These are phyloP conservation scores for Amphipoea lucens DNA, from an alignment of 2,888 invertebrate genomes.

Conservation along the genomic window DNA sequence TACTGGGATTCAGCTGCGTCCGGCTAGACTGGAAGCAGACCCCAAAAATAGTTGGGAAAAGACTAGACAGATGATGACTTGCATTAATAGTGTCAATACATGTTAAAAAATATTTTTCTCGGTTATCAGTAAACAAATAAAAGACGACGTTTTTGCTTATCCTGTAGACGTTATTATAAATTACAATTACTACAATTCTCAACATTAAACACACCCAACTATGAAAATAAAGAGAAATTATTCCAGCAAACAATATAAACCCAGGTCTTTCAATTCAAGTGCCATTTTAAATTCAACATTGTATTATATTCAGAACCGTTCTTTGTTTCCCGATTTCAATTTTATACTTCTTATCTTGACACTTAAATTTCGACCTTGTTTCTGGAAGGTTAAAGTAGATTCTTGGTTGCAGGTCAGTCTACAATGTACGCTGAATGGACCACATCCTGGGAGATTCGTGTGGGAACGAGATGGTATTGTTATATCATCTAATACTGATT, in stretches of 20 bases:
- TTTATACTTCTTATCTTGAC: conserved; percentile 28
- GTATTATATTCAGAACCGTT: conserved; percentile 55
- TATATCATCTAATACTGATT: conserved; percentile 87
- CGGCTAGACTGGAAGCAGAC: too few relatives aligned
- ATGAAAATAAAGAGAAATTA: conserved; percentile 41
- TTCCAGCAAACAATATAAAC: conserved; percentile 55
- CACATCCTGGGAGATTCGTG: conserved; percentile 84
- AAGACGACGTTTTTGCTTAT: not conserved
- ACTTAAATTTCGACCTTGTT: conserved; percentile 39
- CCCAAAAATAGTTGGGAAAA: too few relatives aligned
- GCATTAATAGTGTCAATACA: not conserved
- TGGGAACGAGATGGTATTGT: conserved; percentile 88
- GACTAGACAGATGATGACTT: not conserved
- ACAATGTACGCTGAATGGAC: conserved; percentile 85
- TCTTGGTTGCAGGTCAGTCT: conserved; percentile 79
- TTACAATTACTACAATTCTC: not conserved
- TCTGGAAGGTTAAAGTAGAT: conserved; percentile 42
- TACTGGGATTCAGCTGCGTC: too few relatives aligned
- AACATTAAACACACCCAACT: conserved; percentile 13
- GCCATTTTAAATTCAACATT: conserved; percentile 66
- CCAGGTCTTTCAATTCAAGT: conserved; percentile 55
- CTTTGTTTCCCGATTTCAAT: conserved; percentile 65
- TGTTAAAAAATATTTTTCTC: not conserved
- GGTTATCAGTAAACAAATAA: not conserved
- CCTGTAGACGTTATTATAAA: too few relatives aligned